Evolutionary conservation across 2,113 vertebrate genomes (phyloP).

Genomic region (Notiomystis cincta): DNA sequence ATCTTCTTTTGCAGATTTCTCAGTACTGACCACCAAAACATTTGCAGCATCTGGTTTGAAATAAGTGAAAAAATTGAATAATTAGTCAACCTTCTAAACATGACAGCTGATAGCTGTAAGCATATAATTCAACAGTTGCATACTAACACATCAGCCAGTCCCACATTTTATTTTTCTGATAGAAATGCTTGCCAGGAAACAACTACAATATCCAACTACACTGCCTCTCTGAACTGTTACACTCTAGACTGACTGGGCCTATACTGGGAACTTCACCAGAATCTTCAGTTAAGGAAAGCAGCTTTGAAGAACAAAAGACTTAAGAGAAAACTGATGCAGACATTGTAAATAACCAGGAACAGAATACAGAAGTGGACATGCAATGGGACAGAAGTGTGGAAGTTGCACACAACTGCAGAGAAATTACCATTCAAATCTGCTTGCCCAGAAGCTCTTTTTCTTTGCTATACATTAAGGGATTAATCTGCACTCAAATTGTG

Average conservation of each 20-base stretch:
- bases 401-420: neutral
- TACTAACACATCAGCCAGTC: neutral
- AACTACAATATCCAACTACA: neutral
- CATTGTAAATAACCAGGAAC: neutral
- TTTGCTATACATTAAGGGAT: neutral
- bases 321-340: neutral
- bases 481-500: neutral
- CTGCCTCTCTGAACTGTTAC: neutral
- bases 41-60: constrained; percentile 90
- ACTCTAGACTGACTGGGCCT: neutral
- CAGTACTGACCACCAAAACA: constrained; percentile 85
- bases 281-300: neutral
- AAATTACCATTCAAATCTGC: neutral
- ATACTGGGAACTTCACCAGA: neutral
- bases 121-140: neutral
- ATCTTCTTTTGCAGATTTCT: constrained; percentile 79
- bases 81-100: neutral
- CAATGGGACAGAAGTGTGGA: neutral
- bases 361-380: neutral
- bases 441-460: neutral
- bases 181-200: neutral
- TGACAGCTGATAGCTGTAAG: neutral
- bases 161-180: neutral
- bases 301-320: neutral
- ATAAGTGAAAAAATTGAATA: neutral